Conservation (phyloP, 2,797 vertebrate species). For the Urocyon cinereoargenteus region DNA sequence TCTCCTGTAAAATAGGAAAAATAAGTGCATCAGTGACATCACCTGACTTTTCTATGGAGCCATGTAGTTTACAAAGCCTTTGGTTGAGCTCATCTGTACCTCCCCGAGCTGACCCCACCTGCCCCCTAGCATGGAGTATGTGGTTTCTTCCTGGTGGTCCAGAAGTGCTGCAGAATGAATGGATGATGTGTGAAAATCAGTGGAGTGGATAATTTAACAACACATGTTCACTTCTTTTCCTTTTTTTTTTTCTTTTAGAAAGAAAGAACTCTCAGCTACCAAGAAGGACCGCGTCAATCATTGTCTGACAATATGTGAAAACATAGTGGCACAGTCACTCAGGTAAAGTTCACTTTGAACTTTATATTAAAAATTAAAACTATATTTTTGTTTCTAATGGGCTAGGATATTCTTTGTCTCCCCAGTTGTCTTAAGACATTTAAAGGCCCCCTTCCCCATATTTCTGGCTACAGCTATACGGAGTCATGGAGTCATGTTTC, state of each 20-base stretch:
- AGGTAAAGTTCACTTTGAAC: slow-evolving; percentile 89
- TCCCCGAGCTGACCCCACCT: background rate
- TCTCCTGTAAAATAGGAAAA: background rate
- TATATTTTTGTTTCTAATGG: background rate
- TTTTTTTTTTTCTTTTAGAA: slow-evolving; percentile 89
- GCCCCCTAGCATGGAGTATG: background rate
- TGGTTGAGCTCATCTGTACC: background rate
- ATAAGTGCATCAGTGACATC: background rate
- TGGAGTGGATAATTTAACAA: background rate
- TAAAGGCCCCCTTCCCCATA: background rate
- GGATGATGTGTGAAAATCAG: background rate
- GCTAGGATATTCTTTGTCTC: background rate
- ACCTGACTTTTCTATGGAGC: background rate
- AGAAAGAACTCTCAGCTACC: slow-evolving; percentile 97
- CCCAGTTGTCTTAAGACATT: background rate
- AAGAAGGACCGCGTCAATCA: slow-evolving; percentile 99
- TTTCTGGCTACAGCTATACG: background rate
- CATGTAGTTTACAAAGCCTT: accelerated
- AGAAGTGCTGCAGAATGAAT: background rate
- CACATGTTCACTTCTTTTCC: background rate
- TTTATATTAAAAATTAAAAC: background rate
- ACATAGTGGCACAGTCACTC: slow-evolving; percentile 97
- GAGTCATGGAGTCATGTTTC: background rate
- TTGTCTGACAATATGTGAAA: slow-evolving; percentile 99
- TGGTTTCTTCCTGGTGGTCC: background rate